Percentiles rank a stretch among this genome's conserved stretches.
phyloP scores from a whole-genome alignment of 2,797 vertebrate species.

The Muscicapa striata region DNA sequence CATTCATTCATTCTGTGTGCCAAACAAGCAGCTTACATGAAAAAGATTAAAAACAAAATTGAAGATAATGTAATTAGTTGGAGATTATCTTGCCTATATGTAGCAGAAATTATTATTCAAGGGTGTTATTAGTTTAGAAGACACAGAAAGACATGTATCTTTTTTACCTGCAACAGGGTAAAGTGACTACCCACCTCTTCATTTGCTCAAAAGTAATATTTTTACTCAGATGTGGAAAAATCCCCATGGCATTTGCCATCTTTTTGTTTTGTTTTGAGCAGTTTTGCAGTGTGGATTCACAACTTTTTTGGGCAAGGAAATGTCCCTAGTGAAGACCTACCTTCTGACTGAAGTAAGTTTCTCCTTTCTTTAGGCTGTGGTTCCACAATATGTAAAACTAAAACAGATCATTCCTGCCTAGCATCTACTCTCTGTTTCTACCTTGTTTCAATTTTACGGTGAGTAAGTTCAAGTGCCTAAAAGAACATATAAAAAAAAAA shows the following conservation, averaged over 20 bases:
- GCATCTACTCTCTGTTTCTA: neutral
- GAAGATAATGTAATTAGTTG: neutral
- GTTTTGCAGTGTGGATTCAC: neutral
- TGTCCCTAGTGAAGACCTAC: neutral
- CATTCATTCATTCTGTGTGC: neutral
- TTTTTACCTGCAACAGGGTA: neutral
- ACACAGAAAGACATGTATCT: neutral
- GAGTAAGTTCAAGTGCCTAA: neutral
- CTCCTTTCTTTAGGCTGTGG: neutral
- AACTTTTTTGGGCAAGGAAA: neutral
- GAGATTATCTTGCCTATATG: neutral
- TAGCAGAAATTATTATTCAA: neutral
- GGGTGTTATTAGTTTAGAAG: neutral
- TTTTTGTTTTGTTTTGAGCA: neutral
- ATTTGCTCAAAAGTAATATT: neutral
- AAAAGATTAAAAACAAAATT: neutral
- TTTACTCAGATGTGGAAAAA: neutral
- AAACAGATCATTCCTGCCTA: neutral
- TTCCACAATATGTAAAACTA: neutral
- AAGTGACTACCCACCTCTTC: neutral
- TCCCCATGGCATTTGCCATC: fast-evolving
- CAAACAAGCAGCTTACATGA: neutral
- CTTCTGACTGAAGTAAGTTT: neutral
- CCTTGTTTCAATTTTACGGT: neutral
- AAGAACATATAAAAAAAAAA: neutral